Percentiles rank a stretch among this genome's conserved stretches.
These are phyloP conservation scores for Spodoptera litura DNA, from an alignment of 1,140 invertebrate species.

Conservation along the genomic window DNA sequence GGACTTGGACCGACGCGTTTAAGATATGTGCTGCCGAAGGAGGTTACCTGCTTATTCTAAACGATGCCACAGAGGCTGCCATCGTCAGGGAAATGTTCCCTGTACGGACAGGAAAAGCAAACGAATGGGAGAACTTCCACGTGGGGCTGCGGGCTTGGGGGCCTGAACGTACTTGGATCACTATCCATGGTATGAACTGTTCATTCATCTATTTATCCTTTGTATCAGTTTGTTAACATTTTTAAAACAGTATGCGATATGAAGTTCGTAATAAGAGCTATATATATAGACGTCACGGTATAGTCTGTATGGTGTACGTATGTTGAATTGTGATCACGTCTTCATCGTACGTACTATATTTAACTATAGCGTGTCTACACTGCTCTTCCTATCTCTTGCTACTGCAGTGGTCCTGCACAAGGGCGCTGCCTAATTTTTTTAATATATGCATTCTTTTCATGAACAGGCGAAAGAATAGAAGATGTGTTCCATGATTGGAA, in stretches of 20 bases:
- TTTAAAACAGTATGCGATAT: background rate
- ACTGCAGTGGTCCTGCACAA: no score
- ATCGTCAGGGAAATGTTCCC: constrained; percentile 60
- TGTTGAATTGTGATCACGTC: no score
- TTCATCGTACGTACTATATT: no score
- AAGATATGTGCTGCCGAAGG: constrained; percentile 70
- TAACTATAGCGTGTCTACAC: no score
- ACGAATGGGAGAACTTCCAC: background rate
- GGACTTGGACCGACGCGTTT: constrained; percentile 63
- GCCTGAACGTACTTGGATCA: background rate
- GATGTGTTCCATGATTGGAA: constrained; percentile 5
- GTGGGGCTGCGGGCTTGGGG: constrained; percentile 1
- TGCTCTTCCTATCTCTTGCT: no score
- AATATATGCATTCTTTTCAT: no score
- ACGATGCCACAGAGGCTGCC: constrained; percentile 61
- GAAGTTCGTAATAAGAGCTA: background rate
- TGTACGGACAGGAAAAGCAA: background rate
- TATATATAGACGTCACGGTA: no score
- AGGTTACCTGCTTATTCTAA: constrained; percentile 68
- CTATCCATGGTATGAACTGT: background rate
- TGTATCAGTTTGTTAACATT: no score
- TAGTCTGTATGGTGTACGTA: no score
- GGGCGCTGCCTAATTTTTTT: no score
- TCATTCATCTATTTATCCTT: no score
- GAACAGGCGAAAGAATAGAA: background rate